Conservation (phyloP, 2,797 vertebrate species). For the Nyctibius grandis region DNA sequence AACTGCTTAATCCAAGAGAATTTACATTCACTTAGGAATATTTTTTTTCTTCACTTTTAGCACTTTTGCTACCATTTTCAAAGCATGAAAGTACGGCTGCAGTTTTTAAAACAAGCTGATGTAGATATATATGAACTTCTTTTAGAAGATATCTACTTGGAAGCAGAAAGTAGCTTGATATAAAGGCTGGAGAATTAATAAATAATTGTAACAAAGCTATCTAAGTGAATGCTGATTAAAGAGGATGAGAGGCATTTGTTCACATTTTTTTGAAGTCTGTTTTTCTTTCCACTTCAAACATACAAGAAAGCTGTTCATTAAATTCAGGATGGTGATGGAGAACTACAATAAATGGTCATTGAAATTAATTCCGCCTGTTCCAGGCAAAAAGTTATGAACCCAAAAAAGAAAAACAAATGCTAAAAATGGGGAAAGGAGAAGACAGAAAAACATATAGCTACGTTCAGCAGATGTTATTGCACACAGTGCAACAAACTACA, state of each 20-base stretch:
- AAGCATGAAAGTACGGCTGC: neutral
- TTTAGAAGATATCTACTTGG: neutral
- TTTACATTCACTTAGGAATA: neutral
- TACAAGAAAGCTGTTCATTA: neutral
- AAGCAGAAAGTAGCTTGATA: neutral
- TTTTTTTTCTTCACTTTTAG: neutral
- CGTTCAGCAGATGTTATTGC: neutral
- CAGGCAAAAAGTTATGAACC: neutral
- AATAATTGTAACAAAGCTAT: neutral
- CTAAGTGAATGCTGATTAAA: neutral
- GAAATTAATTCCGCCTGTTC: neutral
- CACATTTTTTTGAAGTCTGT: neutral
- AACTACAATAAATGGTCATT: neutral
- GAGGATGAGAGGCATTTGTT: neutral
- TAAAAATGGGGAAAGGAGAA: neutral
- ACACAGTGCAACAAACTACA: neutral
- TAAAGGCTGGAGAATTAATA: neutral
- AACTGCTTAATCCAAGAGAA: neutral
- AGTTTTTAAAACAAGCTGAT: neutral
- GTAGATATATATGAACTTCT: neutral
- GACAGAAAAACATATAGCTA: neutral
- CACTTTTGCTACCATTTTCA: neutral
- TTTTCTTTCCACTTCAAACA: neutral
- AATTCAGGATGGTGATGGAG: neutral
- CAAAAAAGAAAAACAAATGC: neutral